Conservation (phyloP, 2,113 vertebrate species). For the Mesembrinibis cayennensis region DNA sequence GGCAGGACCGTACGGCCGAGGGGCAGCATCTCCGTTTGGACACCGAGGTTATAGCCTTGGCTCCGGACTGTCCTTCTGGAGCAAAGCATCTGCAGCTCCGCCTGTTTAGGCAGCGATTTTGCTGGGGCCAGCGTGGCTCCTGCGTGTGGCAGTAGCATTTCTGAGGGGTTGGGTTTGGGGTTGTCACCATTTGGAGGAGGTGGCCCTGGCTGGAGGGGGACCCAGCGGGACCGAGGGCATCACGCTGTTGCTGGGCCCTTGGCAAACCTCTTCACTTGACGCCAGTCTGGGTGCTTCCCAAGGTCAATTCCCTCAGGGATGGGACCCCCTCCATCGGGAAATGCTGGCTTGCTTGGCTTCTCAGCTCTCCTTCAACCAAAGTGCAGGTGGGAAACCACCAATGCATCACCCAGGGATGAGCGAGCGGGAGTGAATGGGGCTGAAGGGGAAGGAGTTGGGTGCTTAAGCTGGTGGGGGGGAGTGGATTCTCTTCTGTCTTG, state of each 20-base stretch:
- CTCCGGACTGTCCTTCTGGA: neutral
- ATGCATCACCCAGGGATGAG: neutral
- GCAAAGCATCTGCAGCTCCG: neutral
- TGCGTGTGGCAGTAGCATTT: fast-evolving
- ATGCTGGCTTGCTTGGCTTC: neutral
- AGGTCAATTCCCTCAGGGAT: neutral
- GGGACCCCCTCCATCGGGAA: fast-evolving
- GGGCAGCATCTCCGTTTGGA: neutral
- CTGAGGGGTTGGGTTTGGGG: neutral
- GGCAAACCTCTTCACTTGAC: neutral
- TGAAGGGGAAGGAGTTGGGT: neutral
- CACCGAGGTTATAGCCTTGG: neutral
- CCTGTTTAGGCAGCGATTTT: neutral
- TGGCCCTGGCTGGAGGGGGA: neutral
- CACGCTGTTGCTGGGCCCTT: fast-evolving
- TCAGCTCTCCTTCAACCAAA: neutral
- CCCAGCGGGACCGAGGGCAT: neutral
- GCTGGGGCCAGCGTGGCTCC: neutral
- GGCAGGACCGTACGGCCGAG: neutral
- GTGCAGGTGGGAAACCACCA: neutral
- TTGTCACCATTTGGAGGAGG: neutral
- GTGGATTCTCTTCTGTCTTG: neutral
- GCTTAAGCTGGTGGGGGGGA: fast-evolving
- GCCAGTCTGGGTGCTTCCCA: neutral
- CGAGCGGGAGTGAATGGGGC: neutral